Percentiles rank a stretch among this genome's conserved stretches.
Conservation (phyloP, 2,113 vertebrate species). For the Pomatorhinus ruficollis region DNA sequence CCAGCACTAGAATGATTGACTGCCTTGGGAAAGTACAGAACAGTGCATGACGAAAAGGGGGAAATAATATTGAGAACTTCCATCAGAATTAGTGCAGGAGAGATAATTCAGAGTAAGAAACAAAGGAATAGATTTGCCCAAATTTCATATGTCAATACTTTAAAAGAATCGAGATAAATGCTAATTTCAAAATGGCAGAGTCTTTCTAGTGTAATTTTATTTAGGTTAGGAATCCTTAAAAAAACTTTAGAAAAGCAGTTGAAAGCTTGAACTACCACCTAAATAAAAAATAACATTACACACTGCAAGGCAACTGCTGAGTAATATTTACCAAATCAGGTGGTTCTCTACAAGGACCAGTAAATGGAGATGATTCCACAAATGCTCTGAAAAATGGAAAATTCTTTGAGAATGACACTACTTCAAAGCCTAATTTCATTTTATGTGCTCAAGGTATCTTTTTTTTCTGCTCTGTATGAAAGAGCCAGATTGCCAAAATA, state of each 20-base stretch:
- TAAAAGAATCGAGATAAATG: not conserved
- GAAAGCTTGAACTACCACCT: not conserved
- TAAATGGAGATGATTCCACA: not conserved
- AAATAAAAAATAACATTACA: not conserved
- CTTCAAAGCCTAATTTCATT: not conserved
- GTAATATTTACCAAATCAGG: not conserved
- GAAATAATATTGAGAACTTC: not conserved
- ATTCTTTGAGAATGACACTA: not conserved
- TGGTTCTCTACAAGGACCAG: not conserved
- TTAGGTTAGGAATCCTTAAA: not conserved
- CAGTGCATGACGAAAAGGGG: not conserved
- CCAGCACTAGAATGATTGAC: not conserved
- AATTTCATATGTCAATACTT: not conserved
- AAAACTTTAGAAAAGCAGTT: not conserved
- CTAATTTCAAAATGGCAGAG: not conserved
- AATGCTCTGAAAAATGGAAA: not conserved
- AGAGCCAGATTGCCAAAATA: not conserved
- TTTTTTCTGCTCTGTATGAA: not conserved
- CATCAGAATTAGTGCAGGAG: not conserved
- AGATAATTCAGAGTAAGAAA: not conserved
- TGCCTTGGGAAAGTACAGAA: conserved; percentile 54
- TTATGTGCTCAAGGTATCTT: not conserved
- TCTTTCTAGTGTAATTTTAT: not conserved
- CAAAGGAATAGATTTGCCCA: not conserved
- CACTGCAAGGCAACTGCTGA: not conserved